Base-by-base conservation (phyloP, 2,888 invertebrate species). In the Eulithis prunata region DNA sequence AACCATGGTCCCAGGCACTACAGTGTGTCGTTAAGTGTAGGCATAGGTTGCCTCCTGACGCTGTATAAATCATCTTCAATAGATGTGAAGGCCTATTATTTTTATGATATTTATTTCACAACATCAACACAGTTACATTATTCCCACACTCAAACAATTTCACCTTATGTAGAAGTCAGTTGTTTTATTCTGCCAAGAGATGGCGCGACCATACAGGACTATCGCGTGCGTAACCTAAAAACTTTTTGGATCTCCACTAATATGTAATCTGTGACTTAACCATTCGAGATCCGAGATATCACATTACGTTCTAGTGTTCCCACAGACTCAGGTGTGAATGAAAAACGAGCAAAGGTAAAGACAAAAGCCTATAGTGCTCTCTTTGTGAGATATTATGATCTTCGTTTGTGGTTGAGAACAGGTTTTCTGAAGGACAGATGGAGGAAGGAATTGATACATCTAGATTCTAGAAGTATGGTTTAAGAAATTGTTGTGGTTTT, bases 261-360 rank as follows among this genome's bases (percentile, higher is more conserved):
- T 12, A 54, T 28, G 6, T 28, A 57, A 28, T 63, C 63, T 63
- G 49, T 60, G 58, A 12, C 51, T 51, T 55, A 28, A 45, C 55
- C 49, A 64, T 64, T 58, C 36, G 43, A 63, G 59, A 51, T 51
- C 58, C 12, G 32, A 43, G 66, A 68, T 84, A 88, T 91, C 90
- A 78, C 87, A 79, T 91, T 91, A 83, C 91, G 49, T 67, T 59
- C 69, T 46, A 51, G 61, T 61, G 86, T 86, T 86, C 86, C 79
- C 83, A 82, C 83, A 79, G 66, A 72, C 82, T 83, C 87, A 87
- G 89, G 91, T 86, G 91, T 88, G 80, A 91, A 87, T 77, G 85
- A 89, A 90, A 91, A 90, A 86, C 77, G 85, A 89, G 77, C 83
- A 89, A 80, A 68, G 53, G 53, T 49, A 38, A 55, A 57, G 66